Conservation (phyloP, 2,113 vertebrate genomes). For the Notothenia rossii region DNA sequence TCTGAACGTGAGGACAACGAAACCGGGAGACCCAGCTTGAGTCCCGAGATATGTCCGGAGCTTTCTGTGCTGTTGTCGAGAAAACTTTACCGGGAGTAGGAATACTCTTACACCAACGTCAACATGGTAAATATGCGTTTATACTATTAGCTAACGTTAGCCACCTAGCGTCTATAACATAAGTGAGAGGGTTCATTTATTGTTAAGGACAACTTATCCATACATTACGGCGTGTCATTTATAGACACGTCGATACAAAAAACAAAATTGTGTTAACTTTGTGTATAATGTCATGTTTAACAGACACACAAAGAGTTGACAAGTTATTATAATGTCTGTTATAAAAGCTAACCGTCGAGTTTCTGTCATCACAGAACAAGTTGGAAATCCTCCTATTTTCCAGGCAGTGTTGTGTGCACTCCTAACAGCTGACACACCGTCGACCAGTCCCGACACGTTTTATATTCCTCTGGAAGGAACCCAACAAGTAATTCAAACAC, state of each 20-base stretch:
- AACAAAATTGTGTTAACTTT: background rate
- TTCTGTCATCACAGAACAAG: background rate
- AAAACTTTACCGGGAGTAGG: slow-evolving; percentile 75
- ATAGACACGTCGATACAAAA: background rate
- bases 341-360: background rate
- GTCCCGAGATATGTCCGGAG: slow-evolving; percentile 64
- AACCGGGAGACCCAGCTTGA: slow-evolving; percentile 22
- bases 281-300: background rate
- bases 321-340: background rate
- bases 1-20: background rate
- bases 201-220: no score
- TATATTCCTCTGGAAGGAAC: background rate
- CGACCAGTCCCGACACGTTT: background rate
- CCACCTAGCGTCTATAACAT: background rate
- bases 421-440: background rate
- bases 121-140: slow-evolving; percentile 75
- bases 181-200: no score
- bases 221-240: background rate
- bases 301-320: background rate
- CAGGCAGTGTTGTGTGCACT: background rate
- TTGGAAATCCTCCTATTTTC: background rate
- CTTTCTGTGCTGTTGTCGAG: slow-evolving; percentile 36
- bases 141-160: background rate
- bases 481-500: background rate
- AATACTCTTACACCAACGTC: slow-evolving; percentile 8